A percentile compares a stretch with the other conserved stretches of the same genome.
phyloP scores from a whole-genome alignment of 2,797 vertebrate species.

The Sebastes nivosus region DNA sequence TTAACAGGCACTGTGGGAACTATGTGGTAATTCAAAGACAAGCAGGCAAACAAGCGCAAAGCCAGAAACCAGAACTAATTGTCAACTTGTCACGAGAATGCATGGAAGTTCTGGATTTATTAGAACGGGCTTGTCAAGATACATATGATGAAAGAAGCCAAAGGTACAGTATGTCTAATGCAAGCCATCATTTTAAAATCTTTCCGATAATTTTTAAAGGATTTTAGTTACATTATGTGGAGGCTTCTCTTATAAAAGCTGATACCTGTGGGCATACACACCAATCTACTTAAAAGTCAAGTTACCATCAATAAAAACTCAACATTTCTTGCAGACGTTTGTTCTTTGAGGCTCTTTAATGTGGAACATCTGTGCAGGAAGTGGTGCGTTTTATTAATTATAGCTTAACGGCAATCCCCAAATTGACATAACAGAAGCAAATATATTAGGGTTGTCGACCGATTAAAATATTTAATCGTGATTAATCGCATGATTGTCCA shows the following conservation, averaged over 20 bases:
- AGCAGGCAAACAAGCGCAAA: slow-evolving; percentile 30
- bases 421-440: no score
- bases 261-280: no score
- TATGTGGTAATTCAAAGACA: slow-evolving; percentile 33
- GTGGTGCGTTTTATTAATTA: background rate
- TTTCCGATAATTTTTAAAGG: background rate
- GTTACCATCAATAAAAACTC: background rate
- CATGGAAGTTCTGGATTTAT: background rate
- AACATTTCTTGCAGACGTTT: background rate
- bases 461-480: no score
- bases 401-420: background rate
- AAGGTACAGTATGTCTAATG: no score
- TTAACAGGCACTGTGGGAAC: slow-evolving; percentile 19
- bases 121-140: background rate
- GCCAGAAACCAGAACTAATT: slow-evolving; percentile 15
- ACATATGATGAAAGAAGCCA: background rate
- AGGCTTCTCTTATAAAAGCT: no score
- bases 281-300: no score
- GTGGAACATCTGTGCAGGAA: background rate
- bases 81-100: slow-evolving; percentile 5
- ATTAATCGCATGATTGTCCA: no score
- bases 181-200: background rate
- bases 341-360: background rate
- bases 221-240: no score
- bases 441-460: no score